Evolutionary conservation across 2,797 vertebrate species (phyloP).

Genomic region (Alca torda): DNA sequence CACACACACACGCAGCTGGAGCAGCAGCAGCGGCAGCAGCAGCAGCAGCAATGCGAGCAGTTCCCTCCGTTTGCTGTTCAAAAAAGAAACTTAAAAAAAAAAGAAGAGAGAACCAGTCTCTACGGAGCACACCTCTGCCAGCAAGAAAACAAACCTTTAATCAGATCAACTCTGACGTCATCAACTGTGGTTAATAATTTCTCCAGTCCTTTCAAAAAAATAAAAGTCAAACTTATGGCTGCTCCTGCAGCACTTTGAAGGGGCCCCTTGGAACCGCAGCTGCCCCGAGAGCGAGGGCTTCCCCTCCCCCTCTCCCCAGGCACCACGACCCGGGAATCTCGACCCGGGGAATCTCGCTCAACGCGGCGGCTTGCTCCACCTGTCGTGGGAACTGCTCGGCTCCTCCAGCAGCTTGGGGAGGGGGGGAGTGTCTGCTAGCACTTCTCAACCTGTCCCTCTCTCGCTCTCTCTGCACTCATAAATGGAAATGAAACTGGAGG

Average conservation of each 20-base stretch:
- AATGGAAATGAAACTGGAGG: constrained; percentile 47
- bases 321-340: not conserved
- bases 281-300: not conserved
- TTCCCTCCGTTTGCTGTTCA: constrained; percentile 65
- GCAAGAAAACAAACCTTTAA: constrained; percentile 74
- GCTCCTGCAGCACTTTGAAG: not conserved
- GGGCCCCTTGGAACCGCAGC: not conserved
- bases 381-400: not conserved
- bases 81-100: constrained; percentile 70
- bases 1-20: constrained; percentile 51
- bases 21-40: constrained; percentile 41
- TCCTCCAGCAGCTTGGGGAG: not conserved
- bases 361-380: not conserved
- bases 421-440: not conserved
- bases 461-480: not conserved
- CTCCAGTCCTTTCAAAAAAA: constrained; percentile 54
- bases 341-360: not conserved
- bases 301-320: not conserved
- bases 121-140: constrained; percentile 69
- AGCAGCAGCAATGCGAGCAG: constrained; percentile 14
- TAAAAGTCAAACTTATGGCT: not conserved
- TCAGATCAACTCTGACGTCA: constrained; percentile 70
- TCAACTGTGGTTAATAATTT: constrained; percentile 67
- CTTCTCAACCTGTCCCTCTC: not conserved
- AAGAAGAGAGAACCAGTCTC: constrained; percentile 73